phyloP scores from a whole-genome alignment of 2,113 vertebrate genomes.

The Beaufortia kweichowensis region DNA sequence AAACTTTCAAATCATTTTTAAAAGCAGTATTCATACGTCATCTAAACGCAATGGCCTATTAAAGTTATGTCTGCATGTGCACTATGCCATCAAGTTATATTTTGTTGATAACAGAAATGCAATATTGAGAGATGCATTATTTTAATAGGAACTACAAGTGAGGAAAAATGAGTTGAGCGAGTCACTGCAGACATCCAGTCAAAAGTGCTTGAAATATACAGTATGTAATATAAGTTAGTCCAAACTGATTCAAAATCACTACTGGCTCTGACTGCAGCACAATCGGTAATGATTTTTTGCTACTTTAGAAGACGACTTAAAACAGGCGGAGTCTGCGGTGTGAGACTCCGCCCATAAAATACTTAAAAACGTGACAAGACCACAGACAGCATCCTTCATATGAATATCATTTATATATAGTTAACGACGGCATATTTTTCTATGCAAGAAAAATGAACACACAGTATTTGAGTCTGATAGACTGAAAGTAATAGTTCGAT shows the following conservation, averaged over 20 bases:
- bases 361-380: constrained; percentile 36
- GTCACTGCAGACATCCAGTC: constrained; percentile 3
- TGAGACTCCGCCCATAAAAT: constrained; percentile 20
- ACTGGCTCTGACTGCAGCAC: constrained; percentile 35
- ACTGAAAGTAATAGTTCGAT: too few relatives aligned
- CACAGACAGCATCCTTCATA: constrained; percentile 11
- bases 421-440: constrained; percentile 27
- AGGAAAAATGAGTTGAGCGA: neutral
- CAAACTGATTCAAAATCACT: constrained; percentile 16
- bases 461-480: constrained; percentile 10
- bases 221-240: constrained; percentile 24
- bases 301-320: constrained; percentile 43
- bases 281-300: constrained; percentile 34
- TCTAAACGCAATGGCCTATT: neutral
- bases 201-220: constrained; percentile 9
- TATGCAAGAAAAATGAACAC: too few relatives aligned
- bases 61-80: neutral
- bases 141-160: neutral
- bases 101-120: neutral
- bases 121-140: neutral
- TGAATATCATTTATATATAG: constrained; percentile 24
- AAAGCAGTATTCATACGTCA: neutral
- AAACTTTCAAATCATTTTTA: neutral
- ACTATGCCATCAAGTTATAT: neutral
- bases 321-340: constrained; percentile 29